Evolutionary conservation across 2,888 invertebrate species (phyloP), one percentile per base, ranked within the genome.

Genomic region (Apodemia mormo): DNA sequence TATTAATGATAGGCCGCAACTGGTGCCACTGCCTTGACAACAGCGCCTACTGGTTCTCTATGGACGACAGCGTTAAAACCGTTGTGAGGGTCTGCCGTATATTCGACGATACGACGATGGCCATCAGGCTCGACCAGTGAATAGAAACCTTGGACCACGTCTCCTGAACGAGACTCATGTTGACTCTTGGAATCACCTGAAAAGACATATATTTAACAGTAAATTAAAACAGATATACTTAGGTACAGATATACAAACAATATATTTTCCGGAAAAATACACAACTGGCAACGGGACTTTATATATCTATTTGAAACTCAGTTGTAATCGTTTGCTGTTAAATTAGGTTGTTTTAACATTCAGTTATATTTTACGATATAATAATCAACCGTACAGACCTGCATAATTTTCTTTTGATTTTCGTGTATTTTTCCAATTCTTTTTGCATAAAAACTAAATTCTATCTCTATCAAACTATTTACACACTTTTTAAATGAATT

Each of bases 11-110:
- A 52, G 7, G 52, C 52, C 2, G 74, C 70, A 1, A 81, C 76
- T 7, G 80, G 79, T 12, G 84, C 83, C 22, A 82, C 84, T 2
- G 77, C 69, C 14, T 79, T 76, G 14, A 76, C 76, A 58, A 77
- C 76, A 33, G 84, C 81, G 65, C 82, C 85, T 12, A 80, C 78
- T 22, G 93, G 87, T 75, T 92, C 92, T 75, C 80, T 86, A 77
- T 82, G 86, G 1, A 92, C 90, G 29, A 91, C 88, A 64, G 90
- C 90, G 78, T 89, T 90, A 81, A 92, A 92, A 68, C 90, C 90
- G 74, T 89, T 86, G 76, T 87, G 80, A 37, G 87, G 84, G 75
- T 91, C 90, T 72, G 91, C 88, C 64, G 86, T 86, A 82, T 92
- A 91, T 58, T 89, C 89, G 0, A 91, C 90, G 54, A 85, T 89